phyloP scores from a whole-genome alignment of 2,797 vertebrate species.

The Sebastes steindachneri region DNA sequence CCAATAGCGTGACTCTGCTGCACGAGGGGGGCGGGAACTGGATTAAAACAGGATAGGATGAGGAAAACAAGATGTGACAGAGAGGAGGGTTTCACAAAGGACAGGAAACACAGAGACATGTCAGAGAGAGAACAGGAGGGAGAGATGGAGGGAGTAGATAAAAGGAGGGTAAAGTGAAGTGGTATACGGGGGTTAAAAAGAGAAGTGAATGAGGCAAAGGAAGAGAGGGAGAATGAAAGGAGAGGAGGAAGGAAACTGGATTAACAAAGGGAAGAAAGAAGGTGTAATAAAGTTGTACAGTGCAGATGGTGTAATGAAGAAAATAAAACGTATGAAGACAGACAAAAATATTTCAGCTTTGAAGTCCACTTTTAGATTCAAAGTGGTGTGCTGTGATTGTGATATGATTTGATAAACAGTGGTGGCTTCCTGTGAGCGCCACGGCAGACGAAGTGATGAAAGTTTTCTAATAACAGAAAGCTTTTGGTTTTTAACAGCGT shows the following conservation, averaged over 20 bases:
- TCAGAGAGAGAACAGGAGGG: slow-evolving; percentile 45
- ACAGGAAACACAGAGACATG: slow-evolving; percentile 76
- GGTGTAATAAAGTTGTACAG: slow-evolving; percentile 1
- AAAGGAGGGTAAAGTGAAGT: slow-evolving; percentile 29
- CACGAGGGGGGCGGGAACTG: slow-evolving; percentile 53
- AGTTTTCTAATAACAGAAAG: slow-evolving; percentile 62
- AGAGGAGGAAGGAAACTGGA: slow-evolving; percentile 29
- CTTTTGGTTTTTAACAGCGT: slow-evolving; percentile 38
- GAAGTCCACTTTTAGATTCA: slow-evolving; percentile 60
- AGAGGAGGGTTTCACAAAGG: slow-evolving; percentile 74
- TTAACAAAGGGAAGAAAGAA: slow-evolving; percentile 23
- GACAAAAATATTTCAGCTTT: slow-evolving; percentile 49
- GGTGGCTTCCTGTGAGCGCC: slow-evolving; percentile 11
- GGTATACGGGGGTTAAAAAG: slow-evolving; percentile 15
- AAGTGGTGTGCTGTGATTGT: slow-evolving; percentile 50
- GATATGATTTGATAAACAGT: slow-evolving; percentile 67
- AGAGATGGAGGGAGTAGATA: slow-evolving; percentile 60
- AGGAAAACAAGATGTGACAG: slow-evolving; percentile 82
- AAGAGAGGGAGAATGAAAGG: neutral
- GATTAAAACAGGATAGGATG: slow-evolving; percentile 77
- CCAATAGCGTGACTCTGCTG: slow-evolving; percentile 78
- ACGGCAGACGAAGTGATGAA: slow-evolving; percentile 61
- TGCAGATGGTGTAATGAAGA: slow-evolving; percentile 14
- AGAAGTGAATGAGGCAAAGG: neutral
- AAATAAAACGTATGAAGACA: neutral